These are phyloP conservation scores for Grus americana DNA, from an alignment of 2,113 vertebrate genomes.

Conservation along the genomic window DNA sequence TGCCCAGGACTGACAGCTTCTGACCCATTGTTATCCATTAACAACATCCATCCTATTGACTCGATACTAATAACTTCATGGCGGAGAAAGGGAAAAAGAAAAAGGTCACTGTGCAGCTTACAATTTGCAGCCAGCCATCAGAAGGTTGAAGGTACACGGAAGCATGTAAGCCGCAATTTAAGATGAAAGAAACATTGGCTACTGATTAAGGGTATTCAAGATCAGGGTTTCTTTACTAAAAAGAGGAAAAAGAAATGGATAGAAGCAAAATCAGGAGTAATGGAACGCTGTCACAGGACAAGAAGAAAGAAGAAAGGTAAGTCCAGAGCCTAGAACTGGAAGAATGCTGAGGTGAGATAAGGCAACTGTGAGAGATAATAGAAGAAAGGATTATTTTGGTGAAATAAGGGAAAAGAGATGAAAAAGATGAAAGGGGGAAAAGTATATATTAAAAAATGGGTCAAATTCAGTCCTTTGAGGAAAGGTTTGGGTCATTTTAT, in stretches of 20 bases:
- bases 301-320: not conserved
- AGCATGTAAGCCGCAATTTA: not conserved
- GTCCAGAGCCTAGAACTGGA: not conserved
- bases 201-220: not conserved
- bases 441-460: not conserved
- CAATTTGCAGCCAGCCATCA: not conserved
- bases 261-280: not conserved
- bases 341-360: not conserved
- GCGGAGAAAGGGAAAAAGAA: not conserved
- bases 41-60: no score
- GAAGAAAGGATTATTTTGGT: not conserved
- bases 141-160: not conserved
- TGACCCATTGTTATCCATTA: not conserved
- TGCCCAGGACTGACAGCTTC: not conserved
- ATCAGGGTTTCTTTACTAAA: not conserved
- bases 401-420: not conserved
- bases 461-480: not conserved
- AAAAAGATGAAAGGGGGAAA: not conserved
- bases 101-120: not conserved
- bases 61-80: no score
- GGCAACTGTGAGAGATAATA: not conserved
- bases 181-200: not conserved
- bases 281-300: not conserved
- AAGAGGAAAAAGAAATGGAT: not conserved
- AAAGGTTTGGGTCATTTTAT: not conserved